phyloP scores from a whole-genome alignment of 2,113 vertebrate genomes.

The Arizona elegans region DNA sequence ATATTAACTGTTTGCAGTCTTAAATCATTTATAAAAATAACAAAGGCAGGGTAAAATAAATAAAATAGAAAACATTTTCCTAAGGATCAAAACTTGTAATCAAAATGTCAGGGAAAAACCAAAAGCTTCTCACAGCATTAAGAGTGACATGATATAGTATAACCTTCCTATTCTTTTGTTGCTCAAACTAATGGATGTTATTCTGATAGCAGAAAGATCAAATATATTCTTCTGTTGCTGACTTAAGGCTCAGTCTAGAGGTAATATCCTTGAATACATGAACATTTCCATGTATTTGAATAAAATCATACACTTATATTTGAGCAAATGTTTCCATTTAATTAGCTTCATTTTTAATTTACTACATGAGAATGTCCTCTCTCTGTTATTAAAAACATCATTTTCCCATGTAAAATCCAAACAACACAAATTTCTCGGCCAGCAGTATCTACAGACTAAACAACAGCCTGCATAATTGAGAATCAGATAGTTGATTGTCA shows the following conservation, averaged over 20 bases:
- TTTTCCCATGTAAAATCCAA: background rate
- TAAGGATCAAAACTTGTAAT: background rate
- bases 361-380: background rate
- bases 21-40: background rate
- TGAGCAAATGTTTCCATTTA: background rate
- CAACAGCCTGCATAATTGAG: background rate
- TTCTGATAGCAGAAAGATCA: background rate
- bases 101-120: background rate
- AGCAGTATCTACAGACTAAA: background rate
- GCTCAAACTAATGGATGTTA: slow-evolving; percentile 4
- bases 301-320: background rate
- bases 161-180: background rate
- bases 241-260: background rate
- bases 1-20: background rate
- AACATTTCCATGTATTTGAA: background rate
- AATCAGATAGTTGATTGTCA: background rate
- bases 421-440: background rate
- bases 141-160: background rate
- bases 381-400: background rate
- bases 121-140: background rate
- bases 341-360: background rate
- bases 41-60: background rate
- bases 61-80: background rate
- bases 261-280: background rate
- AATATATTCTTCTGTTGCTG: background rate